A percentile compares a stretch with the other conserved stretches of the same genome.
phyloP scores from a whole-genome alignment of 2,113 vertebrate species.

The Elaphurus davidianus region DNA sequence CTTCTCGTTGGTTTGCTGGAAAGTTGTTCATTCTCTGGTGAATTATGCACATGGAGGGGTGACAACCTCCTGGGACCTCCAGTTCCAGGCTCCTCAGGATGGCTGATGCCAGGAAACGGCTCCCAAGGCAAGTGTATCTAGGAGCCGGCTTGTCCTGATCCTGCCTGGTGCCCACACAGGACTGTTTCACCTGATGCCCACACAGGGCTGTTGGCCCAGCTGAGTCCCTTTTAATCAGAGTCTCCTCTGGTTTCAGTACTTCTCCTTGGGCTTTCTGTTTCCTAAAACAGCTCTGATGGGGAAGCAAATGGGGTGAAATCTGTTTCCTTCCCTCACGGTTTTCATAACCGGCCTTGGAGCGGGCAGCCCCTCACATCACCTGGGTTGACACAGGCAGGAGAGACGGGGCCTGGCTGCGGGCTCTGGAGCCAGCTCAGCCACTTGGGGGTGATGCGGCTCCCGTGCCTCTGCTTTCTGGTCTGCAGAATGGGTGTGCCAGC shows the following conservation, averaged over 20 bases:
- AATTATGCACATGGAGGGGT: background rate
- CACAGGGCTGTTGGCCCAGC: background rate
- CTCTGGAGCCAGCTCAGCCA: background rate
- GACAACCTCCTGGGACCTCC: accelerated
- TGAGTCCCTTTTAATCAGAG: background rate
- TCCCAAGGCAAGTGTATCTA: accelerated
- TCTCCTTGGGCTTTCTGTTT: background rate
- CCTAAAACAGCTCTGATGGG: background rate
- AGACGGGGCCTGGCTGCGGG: background rate
- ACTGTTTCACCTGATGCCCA: background rate
- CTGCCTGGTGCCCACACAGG: accelerated
- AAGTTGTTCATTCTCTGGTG: background rate
- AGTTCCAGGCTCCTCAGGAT: no score
- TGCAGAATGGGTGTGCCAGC: background rate
- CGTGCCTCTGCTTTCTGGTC: background rate
- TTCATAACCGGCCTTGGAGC: background rate
- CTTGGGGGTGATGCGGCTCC: background rate
- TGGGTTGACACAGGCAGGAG: background rate
- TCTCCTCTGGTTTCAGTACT: background rate
- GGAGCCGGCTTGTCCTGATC: accelerated
- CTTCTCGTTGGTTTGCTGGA: background rate
- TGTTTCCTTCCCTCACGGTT: background rate
- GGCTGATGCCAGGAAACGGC: background rate
- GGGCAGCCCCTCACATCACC: accelerated
- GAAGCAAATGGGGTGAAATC: background rate